A percentile compares a stretch with the other conserved stretches of the same genome.
Conservation (phyloP, 2,797 vertebrate genomes). For the Phrynocephalus vlangalii region DNA sequence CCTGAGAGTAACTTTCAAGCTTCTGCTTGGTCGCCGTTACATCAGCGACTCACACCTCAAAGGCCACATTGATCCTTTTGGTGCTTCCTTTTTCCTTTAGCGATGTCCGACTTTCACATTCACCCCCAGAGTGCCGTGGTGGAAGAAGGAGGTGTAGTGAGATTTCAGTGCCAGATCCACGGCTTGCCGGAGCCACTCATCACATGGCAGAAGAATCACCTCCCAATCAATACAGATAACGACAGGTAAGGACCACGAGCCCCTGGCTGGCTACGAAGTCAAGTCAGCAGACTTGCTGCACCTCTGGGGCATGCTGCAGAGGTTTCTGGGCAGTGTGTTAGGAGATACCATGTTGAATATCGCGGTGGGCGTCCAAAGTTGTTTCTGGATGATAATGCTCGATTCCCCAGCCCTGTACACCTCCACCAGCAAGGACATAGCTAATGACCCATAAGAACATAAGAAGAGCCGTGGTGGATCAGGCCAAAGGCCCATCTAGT, state of each 20-base stretch:
- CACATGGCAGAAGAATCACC: conserved; percentile 93
- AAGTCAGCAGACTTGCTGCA: no score
- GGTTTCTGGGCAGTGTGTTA: neutral
- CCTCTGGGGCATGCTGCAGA: neutral
- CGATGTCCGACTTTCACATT: conserved; percentile 96
- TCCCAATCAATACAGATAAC: conserved; percentile 86
- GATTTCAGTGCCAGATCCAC: conserved; percentile 98
- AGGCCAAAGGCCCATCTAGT: no score
- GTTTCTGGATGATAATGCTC: no score
- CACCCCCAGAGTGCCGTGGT: conserved; percentile 89
- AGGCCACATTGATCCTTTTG: neutral
- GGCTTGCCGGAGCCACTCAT: conserved; percentile 95
- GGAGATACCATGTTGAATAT: neutral
- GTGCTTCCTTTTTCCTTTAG: conserved; percentile 63
- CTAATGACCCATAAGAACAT: no score
- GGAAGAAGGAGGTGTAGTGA: conserved; percentile 90
- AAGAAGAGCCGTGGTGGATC: no score
- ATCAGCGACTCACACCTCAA: neutral
- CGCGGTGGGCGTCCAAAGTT: no score
- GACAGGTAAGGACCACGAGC: conserved; percentile 82
- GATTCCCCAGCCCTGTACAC: no score
- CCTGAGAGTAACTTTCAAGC: neutral
- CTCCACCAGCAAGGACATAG: no score
- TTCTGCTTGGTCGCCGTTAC: neutral
- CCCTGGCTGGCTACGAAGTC: no score